Percentiles rank a stretch among this genome's conserved stretches.
These are phyloP conservation scores for Ladona fulva DNA, from an alignment of 1,140 invertebrate species.

Conservation along the genomic window DNA sequence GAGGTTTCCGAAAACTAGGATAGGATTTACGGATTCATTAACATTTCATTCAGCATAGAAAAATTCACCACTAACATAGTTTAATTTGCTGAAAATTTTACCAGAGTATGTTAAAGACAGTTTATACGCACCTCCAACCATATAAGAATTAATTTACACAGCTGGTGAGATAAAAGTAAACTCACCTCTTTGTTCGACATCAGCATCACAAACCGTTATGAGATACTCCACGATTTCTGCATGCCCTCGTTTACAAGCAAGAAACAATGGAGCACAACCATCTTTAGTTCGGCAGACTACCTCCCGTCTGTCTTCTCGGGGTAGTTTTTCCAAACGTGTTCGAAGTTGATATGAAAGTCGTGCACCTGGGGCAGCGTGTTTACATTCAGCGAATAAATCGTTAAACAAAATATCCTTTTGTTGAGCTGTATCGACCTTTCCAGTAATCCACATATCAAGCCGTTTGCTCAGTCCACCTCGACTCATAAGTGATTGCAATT, in stretches of 20 bases:
- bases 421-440: constrained; percentile 37
- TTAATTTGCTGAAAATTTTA: no score
- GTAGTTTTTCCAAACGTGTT: constrained; percentile 51
- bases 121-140: no score
- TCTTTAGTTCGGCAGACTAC: constrained; percentile 56
- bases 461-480: constrained; percentile 14
- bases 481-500: constrained; percentile 12
- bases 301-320: constrained; percentile 42
- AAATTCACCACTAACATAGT: no score
- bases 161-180: constrained; percentile 42
- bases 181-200: constrained; percentile 73
- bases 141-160: constrained; percentile 16
- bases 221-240: constrained; percentile 84
- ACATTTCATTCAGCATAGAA: no score
- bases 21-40: no score
- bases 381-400: constrained; percentile 59
- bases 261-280: constrained; percentile 79
- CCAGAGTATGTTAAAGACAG: no score
- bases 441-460: constrained; percentile 34
- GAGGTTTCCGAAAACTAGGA: no score
- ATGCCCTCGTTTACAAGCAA: constrained; percentile 74
- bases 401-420: constrained; percentile 52
- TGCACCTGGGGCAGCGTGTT: constrained; percentile 55
- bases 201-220: constrained; percentile 66
- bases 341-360: constrained; percentile 53